Evolutionary conservation across 1,140 invertebrate species (phyloP).

Genomic region (Paraescarpia echinospica): DNA sequence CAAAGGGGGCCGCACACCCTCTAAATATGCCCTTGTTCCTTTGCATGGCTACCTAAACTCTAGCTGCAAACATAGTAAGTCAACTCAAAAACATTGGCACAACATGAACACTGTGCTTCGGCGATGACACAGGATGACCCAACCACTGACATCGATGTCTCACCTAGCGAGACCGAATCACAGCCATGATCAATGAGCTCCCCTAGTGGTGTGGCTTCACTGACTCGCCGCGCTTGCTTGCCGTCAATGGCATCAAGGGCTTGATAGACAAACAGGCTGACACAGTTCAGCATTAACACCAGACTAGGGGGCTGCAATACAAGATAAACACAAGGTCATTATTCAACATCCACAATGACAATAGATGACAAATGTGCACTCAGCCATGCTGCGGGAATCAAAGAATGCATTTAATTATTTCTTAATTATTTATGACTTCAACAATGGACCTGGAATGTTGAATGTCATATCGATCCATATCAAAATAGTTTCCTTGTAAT

Average conservation of each 20-base stretch:
- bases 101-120: not conserved
- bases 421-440: not conserved
- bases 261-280: slow-evolving; percentile 97
- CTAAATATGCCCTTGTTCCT: too few species aligned
- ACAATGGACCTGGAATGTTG: not conserved
- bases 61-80: not conserved
- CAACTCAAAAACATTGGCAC: not conserved
- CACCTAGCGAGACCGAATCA: slow-evolving; percentile 73
- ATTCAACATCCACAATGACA: not conserved
- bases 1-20: too few species aligned
- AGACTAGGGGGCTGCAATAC: slow-evolving; percentile 78
- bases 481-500: too few species aligned
- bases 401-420: not conserved
- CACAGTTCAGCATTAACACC: slow-evolving; percentile 85
- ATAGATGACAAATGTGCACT: not conserved
- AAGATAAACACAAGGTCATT: not conserved
- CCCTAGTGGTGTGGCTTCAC: slow-evolving; percentile 87
- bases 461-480: too few species aligned
- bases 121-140: not conserved
- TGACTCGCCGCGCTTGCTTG: slow-evolving; percentile 94
- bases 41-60: not conserved
- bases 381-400: not conserved
- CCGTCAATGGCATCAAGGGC: slow-evolving; percentile 99
- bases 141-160: slow-evolving; percentile 2
- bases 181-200: slow-evolving; percentile 99